Base-by-base conservation (phyloP, 1,140 invertebrate species). In the Asbolus verrucosus region DNA sequence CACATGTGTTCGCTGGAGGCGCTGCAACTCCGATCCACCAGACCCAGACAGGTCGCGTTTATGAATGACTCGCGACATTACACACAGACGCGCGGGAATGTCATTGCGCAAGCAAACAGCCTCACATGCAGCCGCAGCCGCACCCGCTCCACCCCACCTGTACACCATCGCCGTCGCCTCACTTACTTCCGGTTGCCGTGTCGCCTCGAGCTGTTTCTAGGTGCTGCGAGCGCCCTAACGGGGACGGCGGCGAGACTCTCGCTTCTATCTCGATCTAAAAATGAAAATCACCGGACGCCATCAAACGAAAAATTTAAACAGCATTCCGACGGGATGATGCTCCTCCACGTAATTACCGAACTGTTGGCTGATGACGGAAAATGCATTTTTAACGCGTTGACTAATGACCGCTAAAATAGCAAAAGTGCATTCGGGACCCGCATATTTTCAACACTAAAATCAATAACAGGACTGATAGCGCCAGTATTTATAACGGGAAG, bases 1-100 rank as follows among this genome's bases (percentile, higher is more conserved):
- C 65, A 59, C 50, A 68, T 61, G 66, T 46, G 50, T 19, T 66
- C 11, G 63, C 63, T 43, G 63, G 39, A 43, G 39, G 63, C 60
- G 63, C 30, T 31, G n/a, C 27, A 31, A 30, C 63, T 50, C 39
- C 36, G 36, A 41, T 50, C 30, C 39, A 66, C 63, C 43, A 62
- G 60, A 19, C 36, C n/a, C 60, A 66, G 63, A 66, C 63, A 43
- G 63, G 39, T 66, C 36, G 33, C 43, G 30, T 67, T 59, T 59
- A 68, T 68, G 66, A 68, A 68, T 68, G 66, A 68, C 66, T 68
- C 54, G 66, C 66, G 66, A 68, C 66, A 68, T 68, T 36, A 46
- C 65, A 67, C 50, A 67, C 66, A 68, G 66, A 68, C 50, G 66
- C 66, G 50, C 50, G 31, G 54, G 66, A 68, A 68, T 68, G 66